Percentiles rank a stretch among this genome's conserved stretches.
Conservation (phyloP, 2,797 vertebrate species). For the Sternarchorhynchus goeldii region DNA sequence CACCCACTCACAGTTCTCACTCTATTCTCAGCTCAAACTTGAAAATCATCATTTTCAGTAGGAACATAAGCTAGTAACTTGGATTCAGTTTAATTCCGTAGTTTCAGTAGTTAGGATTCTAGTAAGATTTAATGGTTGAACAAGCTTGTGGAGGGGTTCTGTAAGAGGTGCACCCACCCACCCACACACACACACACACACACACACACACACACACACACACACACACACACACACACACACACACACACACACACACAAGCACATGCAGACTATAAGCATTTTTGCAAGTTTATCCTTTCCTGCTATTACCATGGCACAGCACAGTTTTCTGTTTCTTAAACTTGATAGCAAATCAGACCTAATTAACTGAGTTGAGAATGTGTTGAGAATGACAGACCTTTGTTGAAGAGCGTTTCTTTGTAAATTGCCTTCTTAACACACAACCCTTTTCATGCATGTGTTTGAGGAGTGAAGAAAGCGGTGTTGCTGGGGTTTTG, state of each 20-base stretch:
- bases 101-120: constrained; percentile 19
- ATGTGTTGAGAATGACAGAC: constrained; percentile 18
- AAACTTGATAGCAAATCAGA: constrained; percentile 33
- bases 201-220: constrained; percentile 18
- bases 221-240: background rate
- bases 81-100: constrained; percentile 7
- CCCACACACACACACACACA: background rate
- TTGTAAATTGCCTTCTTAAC: constrained; percentile 14
- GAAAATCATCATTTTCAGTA: constrained; percentile 4
- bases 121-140: constrained; percentile 21
- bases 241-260: background rate
- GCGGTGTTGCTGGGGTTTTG: background rate
- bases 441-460: background rate
- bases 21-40: background rate
- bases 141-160: background rate
- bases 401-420: constrained; percentile 17
- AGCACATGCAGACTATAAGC: constrained; percentile 4
- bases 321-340: background rate
- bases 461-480: background rate
- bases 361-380: constrained; percentile 41
- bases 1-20: background rate
- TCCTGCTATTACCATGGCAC: background rate
- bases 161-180: background rate
- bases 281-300: constrained; percentile 8
- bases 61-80: constrained; percentile 1